Evolutionary conservation across 2,797 vertebrate genomes (phyloP), one percentile per base, ranked within the genome.

Genomic region (Emys orbicularis): DNA sequence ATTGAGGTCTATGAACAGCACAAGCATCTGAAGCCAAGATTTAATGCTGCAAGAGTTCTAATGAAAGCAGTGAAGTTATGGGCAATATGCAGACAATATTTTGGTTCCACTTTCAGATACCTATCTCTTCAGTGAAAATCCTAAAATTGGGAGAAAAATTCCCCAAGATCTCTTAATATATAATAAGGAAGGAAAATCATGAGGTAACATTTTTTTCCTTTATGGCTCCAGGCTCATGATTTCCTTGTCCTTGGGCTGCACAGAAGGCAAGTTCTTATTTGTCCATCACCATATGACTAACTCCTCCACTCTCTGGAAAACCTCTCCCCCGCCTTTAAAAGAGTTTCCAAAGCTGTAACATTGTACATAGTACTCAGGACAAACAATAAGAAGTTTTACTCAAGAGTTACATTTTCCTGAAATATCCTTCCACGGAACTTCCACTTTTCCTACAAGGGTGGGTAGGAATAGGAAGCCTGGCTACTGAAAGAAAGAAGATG

Each of bases 141-240:
- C 29, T 31, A 59, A 31, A 59, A 59, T 31, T 61, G 87, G 90
- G 90, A 56, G 90, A 90, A 84, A 76, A 21, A 6, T 53, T 74
- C 8, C 89, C 82, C 53, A 83, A 90, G 85, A 83, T 90, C 94
- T 44, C 5, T 52, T 3, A 25, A 27, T 87, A 12, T 81, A 72
- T 90, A 94, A 90, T 86, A 87, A 93, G 91, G 91, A 9, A 31
- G 65, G 80, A 10, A 29, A 95, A 44, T 6, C 53, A 13, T 90
- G 0, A 88, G 81, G 18, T 90, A 37, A 41, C 84, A 88, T 84
- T 94, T 83, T 95, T 87, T 27, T 41, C 81, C 6, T 94, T 56
- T 81, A 77, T 72, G 79, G 89, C 50, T 82, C 92, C n/a, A 44
- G 53, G 56, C 50, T 94, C 12, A 25, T n/a, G 57, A 23, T 25